Base-by-base conservation (phyloP, 1,140 invertebrate genomes). In the Stegodyphus mimosarum region DNA sequence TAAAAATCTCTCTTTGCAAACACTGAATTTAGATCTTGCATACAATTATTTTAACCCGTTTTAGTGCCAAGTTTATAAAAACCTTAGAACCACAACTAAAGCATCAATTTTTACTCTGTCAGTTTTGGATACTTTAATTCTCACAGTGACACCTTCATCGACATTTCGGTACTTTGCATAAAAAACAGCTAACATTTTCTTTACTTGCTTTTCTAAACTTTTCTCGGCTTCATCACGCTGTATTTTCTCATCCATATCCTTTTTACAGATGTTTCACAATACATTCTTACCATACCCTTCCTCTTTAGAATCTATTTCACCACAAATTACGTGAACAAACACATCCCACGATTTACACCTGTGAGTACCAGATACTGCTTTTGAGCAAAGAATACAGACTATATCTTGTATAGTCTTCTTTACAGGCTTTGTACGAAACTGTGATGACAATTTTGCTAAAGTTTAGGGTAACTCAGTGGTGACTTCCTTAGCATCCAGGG, bases 321-420 rank as follows among this genome's bases (percentile, higher is more conserved):
- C 77, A 80, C 77, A 80, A 69, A 80, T 70, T 80, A 80, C 63
- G 63, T 80, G 64, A 80, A 80, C 77, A 80, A 80, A 80, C 77
- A 80, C 70, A 80, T 69, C 69, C 69, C 77, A 80, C 49, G 77
- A 69, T 80, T 80, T 69, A 80, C 63, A 80, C 77, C 70, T 80
- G 76, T 80, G 63, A 80, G 66, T 64, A 80, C 64, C 9, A 6
- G 77, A 80, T 80, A 48, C 77, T 80, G 64, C 77, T 69, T 80
- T 80, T 80, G 33, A 80, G 64, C 77, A 78, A 78, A 78, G 53
- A 80, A 80, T 51, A 80, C 77, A 80, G 63, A 80, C 77, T 5
- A 70, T 80, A 64, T 80, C 69, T 80, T 80, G 77, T 50, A 80
- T 18, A 70, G 67, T 70, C 9, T 18, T 10, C 67, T 70, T 70